Conservation (phyloP, 53 echinoderm and acorn worm species). For the Holothuria leucospilota region DNA sequence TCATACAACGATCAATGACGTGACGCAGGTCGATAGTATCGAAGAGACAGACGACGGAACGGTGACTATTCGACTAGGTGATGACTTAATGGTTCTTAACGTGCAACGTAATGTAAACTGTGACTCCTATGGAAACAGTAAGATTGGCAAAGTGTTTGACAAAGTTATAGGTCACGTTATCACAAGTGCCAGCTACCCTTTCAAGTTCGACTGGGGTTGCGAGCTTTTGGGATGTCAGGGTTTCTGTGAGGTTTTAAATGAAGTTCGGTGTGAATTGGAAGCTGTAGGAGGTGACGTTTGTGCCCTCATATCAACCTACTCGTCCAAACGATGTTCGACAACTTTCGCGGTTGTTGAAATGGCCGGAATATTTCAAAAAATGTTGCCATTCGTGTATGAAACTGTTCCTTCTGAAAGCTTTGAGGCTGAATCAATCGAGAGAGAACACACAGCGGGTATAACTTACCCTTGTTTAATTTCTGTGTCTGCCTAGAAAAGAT, state of each 20-base stretch:
- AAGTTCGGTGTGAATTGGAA: no score
- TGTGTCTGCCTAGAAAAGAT: no score
- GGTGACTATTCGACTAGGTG: not conserved
- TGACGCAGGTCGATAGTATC: not conserved
- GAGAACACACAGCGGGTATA: not conserved
- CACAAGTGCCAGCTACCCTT: not conserved
- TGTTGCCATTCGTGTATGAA: not conserved
- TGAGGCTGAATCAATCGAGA: not conserved
- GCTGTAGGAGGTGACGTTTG: not conserved
- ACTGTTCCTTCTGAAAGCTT: conserved; percentile 3
- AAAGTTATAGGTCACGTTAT: not conserved
- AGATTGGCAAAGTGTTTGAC: not conserved
- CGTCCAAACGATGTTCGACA: not conserved
- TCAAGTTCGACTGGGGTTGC: not conserved
- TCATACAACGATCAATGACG: not conserved
- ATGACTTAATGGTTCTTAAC: not conserved
- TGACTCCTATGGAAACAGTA: no score
- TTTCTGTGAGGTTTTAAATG: not conserved
- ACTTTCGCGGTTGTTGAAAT: not conserved
- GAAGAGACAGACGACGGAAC: not conserved
- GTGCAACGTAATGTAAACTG: no score
- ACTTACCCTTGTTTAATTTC: no score
- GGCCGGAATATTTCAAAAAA: not conserved
- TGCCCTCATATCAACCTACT: not conserved
- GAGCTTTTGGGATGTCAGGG: not conserved